Evolutionary conservation across 2,888 invertebrate genomes (phyloP).

Genomic region (Diarsia rubi): DNA sequence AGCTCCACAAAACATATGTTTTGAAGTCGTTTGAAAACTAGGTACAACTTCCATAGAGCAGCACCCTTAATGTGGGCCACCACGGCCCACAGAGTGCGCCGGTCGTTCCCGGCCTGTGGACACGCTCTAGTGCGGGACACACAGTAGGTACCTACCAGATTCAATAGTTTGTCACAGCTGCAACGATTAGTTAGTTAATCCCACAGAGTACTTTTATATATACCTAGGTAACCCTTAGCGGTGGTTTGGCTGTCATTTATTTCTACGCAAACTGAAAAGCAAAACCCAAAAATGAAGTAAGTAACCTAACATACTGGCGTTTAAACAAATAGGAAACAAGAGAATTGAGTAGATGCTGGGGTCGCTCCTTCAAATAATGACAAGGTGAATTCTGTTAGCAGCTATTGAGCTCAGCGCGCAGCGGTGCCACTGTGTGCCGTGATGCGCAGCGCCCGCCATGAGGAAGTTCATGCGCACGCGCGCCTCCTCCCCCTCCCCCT

Average conservation of each 20-base stretch:
- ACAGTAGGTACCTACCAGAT: too few relatives aligned
- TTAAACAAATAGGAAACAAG: neutral
- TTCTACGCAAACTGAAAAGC: neutral
- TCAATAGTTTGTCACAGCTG: neutral
- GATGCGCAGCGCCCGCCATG: constrained; percentile 69
- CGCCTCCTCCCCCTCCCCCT: constrained; percentile 39
- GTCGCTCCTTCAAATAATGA: neutral
- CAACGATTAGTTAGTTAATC: neutral
- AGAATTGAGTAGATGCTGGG: neutral
- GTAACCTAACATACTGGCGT: neutral
- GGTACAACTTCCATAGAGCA: neutral
- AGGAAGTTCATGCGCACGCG: constrained; percentile 84
- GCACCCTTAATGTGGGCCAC: neutral
- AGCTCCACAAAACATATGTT: too few relatives aligned
- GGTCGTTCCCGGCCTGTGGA: neutral
- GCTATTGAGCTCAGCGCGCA: neutral
- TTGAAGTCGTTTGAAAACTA: neutral
- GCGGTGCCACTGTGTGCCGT: constrained; percentile 26
- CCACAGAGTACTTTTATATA: too few relatives aligned
- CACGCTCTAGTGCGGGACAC: neutral
- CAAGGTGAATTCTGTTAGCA: constrained; percentile 13
- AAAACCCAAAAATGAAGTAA: neutral
- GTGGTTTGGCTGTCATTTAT: neutral
- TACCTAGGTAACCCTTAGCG: neutral
- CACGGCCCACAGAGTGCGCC: neutral